Base-by-base conservation (phyloP, 1,140 invertebrate species). In the Vanessa tameamea region DNA sequence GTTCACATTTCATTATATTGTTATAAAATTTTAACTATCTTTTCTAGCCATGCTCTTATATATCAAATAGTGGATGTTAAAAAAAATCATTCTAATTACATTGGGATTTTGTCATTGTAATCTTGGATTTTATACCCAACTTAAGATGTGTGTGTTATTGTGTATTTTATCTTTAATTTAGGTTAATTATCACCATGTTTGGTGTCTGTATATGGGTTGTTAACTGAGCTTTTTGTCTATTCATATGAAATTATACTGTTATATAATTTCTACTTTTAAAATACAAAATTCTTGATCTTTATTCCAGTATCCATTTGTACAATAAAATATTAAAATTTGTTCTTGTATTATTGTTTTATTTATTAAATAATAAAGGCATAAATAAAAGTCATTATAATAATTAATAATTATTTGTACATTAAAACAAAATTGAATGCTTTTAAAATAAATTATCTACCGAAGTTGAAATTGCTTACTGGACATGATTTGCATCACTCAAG, bases 271-370 rank as follows among this genome's bases (percentile, higher is more conserved):
- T 86, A 86, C 79, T 86, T 73, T 84, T 87, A 85, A 84, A 77
- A 82, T 70, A 83, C 75, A 77, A 79, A 79, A 83, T 87, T 82
- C 86, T 87, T 82, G 83, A 80, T 85, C 83, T 87, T 86, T 85
- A 92, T 92, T 92, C 88, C 90, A 92, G 81, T 90, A 86, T 86
- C 79, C 78, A 87, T 87, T 89, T 90, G 80, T 90, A 89, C 83
- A 88, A 87, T 90, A 88, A 86, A 81, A 61, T 76, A 84, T 80
- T 82, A 81, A 87, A 88, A 85, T 78, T 88, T 87, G 87, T 82
- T 85, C 84, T 81, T 84, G 80, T 69, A 83, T 59, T 78, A 63
- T 37, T 68, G 53, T 78, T 76, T 73, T 65, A 76, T 65, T 69
- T 78, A 66, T 9, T n/a, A 61, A 14, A 13, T 72, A 63, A 55